Evolutionary conservation across 2,888 invertebrate species (phyloP).

Genomic region (Lochmaea crataegi): DNA sequence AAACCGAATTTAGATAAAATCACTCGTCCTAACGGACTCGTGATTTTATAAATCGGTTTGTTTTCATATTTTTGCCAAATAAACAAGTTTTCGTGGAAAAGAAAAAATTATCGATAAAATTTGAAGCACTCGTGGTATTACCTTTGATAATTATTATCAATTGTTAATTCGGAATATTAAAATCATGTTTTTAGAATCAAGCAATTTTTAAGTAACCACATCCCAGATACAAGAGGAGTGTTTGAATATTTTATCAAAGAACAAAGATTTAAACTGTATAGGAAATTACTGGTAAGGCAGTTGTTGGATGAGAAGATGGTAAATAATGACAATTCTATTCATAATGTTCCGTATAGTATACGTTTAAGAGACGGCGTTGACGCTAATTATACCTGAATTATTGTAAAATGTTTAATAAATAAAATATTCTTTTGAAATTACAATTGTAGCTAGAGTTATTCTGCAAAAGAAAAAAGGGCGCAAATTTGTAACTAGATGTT

Average conservation of each 20-base stretch:
- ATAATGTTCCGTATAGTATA: constrained; percentile 75
- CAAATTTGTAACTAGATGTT: too few species aligned
- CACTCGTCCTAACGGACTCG: too few species aligned
- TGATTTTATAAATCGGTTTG: too few species aligned
- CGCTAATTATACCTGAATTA: neutral
- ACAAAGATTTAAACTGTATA: constrained; percentile 70
- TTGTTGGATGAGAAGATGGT: constrained; percentile 67
- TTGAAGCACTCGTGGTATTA: too few species aligned
- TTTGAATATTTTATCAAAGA: constrained; percentile 69
- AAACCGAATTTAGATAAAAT: too few species aligned
- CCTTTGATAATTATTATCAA: too few species aligned
- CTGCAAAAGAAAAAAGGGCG: too few species aligned
- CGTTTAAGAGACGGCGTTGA: constrained; percentile 67
- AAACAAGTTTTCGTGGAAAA: too few species aligned
- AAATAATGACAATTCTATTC: constrained; percentile 70
- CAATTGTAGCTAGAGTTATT: too few species aligned
- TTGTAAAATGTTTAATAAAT: neutral
- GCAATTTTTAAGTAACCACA: constrained; percentile 71
- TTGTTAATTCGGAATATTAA: too few species aligned
- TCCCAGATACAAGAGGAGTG: constrained; percentile 70
- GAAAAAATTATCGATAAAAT: too few species aligned
- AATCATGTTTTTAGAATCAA: constrained; percentile 67
- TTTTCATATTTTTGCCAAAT: too few species aligned
- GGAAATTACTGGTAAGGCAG: constrained; percentile 67
- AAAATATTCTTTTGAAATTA: neutral